Conservation (phyloP, 1,140 invertebrate species). For the Elymnias hypermnestra region DNA sequence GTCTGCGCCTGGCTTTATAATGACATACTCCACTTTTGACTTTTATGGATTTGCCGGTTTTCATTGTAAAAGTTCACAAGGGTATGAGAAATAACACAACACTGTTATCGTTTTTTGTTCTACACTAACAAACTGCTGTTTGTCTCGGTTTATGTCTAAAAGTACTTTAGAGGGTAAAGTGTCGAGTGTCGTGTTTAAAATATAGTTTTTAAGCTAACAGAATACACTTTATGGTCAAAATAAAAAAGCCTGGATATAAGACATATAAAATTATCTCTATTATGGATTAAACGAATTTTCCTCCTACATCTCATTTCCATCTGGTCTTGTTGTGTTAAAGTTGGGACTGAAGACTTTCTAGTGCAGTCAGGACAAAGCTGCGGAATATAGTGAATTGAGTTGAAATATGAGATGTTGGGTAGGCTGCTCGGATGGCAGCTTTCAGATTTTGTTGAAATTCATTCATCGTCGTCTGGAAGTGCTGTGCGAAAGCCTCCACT, state of each 20-base stretch:
- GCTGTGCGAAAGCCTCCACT: no score
- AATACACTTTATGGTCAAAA: no score
- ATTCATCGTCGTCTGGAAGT: no score
- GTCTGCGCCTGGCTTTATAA: neutral
- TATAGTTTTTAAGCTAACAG: no score
- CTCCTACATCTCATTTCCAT: constrained; percentile 4
- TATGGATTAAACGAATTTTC: constrained; percentile 7
- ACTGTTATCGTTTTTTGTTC: neutral
- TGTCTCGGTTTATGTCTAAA: neutral
- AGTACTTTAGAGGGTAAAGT: neutral
- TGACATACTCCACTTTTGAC: neutral
- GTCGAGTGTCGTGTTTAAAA: constrained; percentile 20
- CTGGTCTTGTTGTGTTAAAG: neutral
- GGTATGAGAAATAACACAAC: neutral
- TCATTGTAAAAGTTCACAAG: neutral
- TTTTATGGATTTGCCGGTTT: neutral
- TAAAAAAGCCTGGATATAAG: no score
- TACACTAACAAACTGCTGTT: neutral
- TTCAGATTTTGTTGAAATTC: no score
- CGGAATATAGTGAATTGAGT: neutral
- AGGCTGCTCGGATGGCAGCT: neutral
- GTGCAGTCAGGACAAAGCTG: neutral
- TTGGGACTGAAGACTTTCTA: neutral
- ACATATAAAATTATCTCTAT: no score
- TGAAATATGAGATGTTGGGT: neutral